Evolutionary conservation across 2,113 vertebrate species (phyloP).

Genomic region (Microtus pennsylvanicus): DNA sequence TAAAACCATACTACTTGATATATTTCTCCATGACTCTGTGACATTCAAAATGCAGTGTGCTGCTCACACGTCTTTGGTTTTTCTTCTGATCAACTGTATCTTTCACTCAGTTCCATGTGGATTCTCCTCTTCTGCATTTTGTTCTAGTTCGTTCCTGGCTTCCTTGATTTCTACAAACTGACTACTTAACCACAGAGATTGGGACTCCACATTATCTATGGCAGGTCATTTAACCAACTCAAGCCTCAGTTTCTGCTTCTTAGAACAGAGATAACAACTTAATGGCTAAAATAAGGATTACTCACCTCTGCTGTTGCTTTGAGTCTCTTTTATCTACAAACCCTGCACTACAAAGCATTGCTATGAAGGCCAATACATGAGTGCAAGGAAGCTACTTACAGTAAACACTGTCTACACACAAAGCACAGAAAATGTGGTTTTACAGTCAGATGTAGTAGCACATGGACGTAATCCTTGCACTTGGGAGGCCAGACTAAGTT

Average conservation of each 20-base stretch:
- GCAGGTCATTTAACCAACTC: neutral
- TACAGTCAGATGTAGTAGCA: neutral
- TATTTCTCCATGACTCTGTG: slow-evolving; percentile 99
- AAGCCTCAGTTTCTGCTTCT: neutral
- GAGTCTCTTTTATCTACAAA: neutral
- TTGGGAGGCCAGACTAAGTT: neutral
- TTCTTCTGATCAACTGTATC: slow-evolving; percentile 96
- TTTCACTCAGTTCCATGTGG: slow-evolving; percentile 94
- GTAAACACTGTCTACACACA: neutral
- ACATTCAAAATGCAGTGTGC: slow-evolving; percentile 95
- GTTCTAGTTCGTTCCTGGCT: neutral
- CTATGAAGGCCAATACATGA: neutral
- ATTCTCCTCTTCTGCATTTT: neutral
- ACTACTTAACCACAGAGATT: neutral
- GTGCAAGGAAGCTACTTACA: neutral
- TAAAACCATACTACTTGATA: slow-evolving; percentile 92
- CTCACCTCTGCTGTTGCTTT: neutral
- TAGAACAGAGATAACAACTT: neutral
- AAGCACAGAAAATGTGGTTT: neutral
- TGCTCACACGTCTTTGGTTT: slow-evolving; percentile 96
- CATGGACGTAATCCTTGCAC: neutral
- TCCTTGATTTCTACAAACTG: neutral
- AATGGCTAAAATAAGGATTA: neutral
- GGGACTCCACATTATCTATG: neutral
- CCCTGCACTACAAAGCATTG: neutral